Evolutionary conservation across 2,888 invertebrate species (phyloP).

Genomic region (Microctonus hyperodae): DNA sequence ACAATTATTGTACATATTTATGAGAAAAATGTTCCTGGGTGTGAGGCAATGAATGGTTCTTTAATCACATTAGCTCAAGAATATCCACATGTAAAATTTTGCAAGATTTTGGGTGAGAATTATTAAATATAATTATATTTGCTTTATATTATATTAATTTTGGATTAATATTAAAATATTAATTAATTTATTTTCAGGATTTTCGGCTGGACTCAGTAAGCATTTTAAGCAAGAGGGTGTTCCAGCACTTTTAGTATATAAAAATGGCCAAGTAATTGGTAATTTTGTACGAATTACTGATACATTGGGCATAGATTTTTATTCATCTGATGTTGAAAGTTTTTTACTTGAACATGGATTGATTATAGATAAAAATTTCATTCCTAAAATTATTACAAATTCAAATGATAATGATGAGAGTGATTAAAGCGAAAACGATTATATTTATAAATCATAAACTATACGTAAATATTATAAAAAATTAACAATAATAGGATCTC

Average conservation of each 20-base stretch:
- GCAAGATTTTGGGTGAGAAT: conserved; percentile 72
- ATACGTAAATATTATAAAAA: not conserved
- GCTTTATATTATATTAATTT: no score
- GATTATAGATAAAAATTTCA: conserved; percentile 74
- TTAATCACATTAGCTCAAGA: conserved; percentile 77
- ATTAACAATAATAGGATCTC: conserved; percentile 14
- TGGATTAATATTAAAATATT: conserved; percentile 4
- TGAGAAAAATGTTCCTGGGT: conserved; percentile 74
- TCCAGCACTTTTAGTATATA: conserved; percentile 91
- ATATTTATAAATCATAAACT: conserved; percentile 7
- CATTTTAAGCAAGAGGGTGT: conserved; percentile 87
- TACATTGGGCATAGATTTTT: conserved; percentile 91
- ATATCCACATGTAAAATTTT: conserved; percentile 88
- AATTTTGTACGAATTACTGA: conserved; percentile 89
- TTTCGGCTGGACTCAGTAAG: conserved; percentile 84
- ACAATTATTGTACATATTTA: conserved; percentile 90
- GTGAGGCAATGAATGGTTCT: conserved; percentile 85
- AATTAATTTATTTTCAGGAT: conserved; percentile 63
- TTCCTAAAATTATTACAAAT: conserved; percentile 64
- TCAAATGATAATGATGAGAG: conserved; percentile 57
- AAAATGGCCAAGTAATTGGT: conserved; percentile 87
- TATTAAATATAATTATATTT: not conserved
- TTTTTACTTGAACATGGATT: conserved; percentile 88
- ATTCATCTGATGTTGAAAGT: conserved; percentile 86
- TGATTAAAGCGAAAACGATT: conserved; percentile 43